phyloP scores from a whole-genome alignment of 1,140 invertebrate genomes.

The Drosophila ogumai region DNA sequence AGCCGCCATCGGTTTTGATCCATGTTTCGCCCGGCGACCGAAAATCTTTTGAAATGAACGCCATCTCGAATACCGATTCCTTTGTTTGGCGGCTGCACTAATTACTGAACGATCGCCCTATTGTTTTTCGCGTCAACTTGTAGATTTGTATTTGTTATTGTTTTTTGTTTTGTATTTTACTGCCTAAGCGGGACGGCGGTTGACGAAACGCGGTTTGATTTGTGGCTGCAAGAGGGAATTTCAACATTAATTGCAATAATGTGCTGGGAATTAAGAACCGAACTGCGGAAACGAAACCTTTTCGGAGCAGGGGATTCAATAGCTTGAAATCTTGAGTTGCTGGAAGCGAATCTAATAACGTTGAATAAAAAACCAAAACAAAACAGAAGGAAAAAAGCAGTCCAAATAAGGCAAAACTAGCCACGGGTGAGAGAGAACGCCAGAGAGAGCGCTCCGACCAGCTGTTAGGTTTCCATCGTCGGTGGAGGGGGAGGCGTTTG shows the following conservation, averaged over 20 bases:
- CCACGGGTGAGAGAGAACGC: constrained; percentile 15
- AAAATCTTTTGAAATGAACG: constrained; percentile 97
- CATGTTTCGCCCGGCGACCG: constrained; percentile 98
- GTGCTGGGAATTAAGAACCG: neutral
- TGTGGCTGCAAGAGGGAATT: constrained; percentile 64
- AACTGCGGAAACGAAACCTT: constrained; percentile 1
- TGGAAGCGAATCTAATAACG: constrained; percentile 10
- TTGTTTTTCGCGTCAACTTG: constrained; percentile 33
- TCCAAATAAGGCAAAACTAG: constrained; percentile 54
- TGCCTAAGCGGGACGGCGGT: constrained; percentile 69
- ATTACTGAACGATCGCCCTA: constrained; percentile 45
- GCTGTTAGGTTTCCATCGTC: constrained; percentile 59
- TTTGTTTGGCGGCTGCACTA: constrained; percentile 48
- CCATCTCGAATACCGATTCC: constrained; percentile 88
- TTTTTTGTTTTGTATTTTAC: constrained; percentile 23
- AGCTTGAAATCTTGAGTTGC: neutral
- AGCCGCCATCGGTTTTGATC: constrained; percentile 98
- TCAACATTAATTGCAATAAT: constrained; percentile 57
- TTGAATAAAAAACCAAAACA: constrained; percentile 64
- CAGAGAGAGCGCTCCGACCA: constrained; percentile 42
- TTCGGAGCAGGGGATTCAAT: constrained; percentile 13
- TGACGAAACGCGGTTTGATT: constrained; percentile 61
- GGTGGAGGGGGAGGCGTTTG: constrained; percentile 13
- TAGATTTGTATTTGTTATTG: constrained; percentile 45
- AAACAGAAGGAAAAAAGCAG: constrained; percentile 54